Base-by-base conservation (phyloP, 2,888 invertebrate genomes). In the Spilarctia lutea region DNA sequence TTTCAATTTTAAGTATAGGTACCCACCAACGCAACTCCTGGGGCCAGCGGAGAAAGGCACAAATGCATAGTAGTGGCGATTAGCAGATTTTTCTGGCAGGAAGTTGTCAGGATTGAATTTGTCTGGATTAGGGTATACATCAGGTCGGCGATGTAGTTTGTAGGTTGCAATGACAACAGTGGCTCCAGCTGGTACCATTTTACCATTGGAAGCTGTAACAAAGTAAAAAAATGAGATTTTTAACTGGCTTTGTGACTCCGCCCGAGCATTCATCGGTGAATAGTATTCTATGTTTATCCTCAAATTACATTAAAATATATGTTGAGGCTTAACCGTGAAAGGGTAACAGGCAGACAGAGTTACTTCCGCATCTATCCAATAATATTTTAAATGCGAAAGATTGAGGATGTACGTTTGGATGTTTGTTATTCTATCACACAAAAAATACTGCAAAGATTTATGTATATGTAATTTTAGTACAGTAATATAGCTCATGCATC, bases 91-190 rank as follows among this genome's bases (percentile, higher is more conserved):
- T 88, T 98, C 98, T 0, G 98, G 97, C 80, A 98, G 95, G 96
- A 98, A 98, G 90, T 98, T 97, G 91, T 98, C 98, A 2, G 98
- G 98, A 94, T 98, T 96, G 89, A 98, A 98, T 79, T 95, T 96
- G 66, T 97, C 95, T 0, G 98, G 98, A 91, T 98, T 97, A 16
- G 97, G 97, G 92, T 98, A 98, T 71, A 97, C 96, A 81, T 97
- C 97, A 2, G 96, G 94, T 81, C 97, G 96, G 74, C 98, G 97
- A 90, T 98, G 98, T 72, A 98, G 90, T 85, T 97, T 96, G 87
- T 96, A 97, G 2, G 97, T 97, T 3, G 96, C 96, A 70, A 98
- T 96, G 3, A 97, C 90, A 11, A 98, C 96, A 0, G 98, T 98
- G 3, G 97, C 94, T n/a, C 97, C 97, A 24, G 96, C 96, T 30